Evolutionary conservation across 2,113 vertebrate species (phyloP), one percentile per base, ranked within the genome.

Genomic region (Cephalopterus ornatus): DNA sequence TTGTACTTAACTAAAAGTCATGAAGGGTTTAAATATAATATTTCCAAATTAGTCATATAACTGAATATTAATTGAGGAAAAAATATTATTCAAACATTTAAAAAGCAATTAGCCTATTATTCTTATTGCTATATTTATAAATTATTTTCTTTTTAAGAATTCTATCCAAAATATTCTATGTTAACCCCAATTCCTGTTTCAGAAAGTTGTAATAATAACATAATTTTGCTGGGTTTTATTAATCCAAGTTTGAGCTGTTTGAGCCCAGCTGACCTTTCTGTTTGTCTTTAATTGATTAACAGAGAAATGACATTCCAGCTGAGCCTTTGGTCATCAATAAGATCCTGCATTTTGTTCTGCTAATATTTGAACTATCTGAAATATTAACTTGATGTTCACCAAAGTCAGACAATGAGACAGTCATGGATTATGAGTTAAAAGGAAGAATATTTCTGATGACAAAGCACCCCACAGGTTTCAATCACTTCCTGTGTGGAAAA

Each of bases 41-140:
- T 66, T 66, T 75, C 39, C 16, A n/a, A 80, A 82, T 93, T 76
- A 74, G 21, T 52, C 17, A 80, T 35, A 49, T 33, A 92, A 65
- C 6, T 65, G 55, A 91, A 44, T 91, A 94, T 76, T 79, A 85
- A 68, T 35, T 39, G 12, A 85, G 41, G 9, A 27, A 85, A 94
- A 97, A 93, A 74, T 68, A 53, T 67, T 90, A 92, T 47, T 58
- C 46, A 92, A 97, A 94, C 12, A 58, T 49, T 81, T 71, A 91
- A 86, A 42, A 80, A 88, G 12, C 30, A 49, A 94, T 94, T 93
- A 96, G 3, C 11, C 8, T 82, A 67, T 84, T 92, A 94, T 91
- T 67, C 6, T 74, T 94, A 49, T 46, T 77, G 15, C 8, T 76
- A 8, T 73, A 33, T 91, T 74, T 73, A 32, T 30, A 81, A 44